A percentile compares a stretch with the other conserved stretches of the same genome.
phyloP scores from a whole-genome alignment of 2,888 invertebrate genomes.

The Pedicia rivosa region DNA sequence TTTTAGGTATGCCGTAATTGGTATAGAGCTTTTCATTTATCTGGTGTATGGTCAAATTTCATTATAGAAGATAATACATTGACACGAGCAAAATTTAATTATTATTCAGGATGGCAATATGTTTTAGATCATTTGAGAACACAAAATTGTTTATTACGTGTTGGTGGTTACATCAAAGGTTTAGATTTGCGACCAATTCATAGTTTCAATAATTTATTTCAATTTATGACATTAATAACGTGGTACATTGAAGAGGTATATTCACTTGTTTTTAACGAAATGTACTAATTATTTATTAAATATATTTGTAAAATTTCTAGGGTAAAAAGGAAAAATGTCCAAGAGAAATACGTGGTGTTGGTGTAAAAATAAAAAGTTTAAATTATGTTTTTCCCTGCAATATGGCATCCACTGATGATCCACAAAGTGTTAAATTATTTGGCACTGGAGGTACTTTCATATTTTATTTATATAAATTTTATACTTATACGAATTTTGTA shows the following conservation, averaged over 20 bases:
- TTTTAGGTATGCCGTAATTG: conserved; percentile 34
- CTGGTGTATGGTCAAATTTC: conserved; percentile 60
- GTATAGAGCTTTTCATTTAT: conserved; percentile 54
- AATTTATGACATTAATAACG: conserved; percentile 68
- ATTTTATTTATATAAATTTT: too few species aligned
- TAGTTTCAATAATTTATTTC: conserved; percentile 68
- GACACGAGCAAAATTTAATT: conserved; percentile 58
- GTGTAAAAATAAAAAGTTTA: conserved; percentile 38
- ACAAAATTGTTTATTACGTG: conserved; percentile 48
- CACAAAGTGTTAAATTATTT: conserved; percentile 45
- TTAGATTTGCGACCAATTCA: conserved; percentile 55
- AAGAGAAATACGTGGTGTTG: conserved; percentile 31
- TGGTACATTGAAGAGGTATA: conserved; percentile 47
- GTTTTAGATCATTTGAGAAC: conserved; percentile 59
- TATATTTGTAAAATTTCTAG: conserved; percentile 1
- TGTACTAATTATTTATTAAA: neutral
- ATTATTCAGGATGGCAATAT: conserved; percentile 68
- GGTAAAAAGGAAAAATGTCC: conserved; percentile 15
- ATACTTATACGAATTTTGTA: too few species aligned
- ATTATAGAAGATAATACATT: conserved; percentile 53
- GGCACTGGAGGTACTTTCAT: conserved; percentile 49
- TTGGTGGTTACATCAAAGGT: conserved; percentile 47
- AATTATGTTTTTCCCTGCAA: conserved; percentile 63
- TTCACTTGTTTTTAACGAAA: conserved; percentile 1
- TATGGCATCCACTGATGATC: conserved; percentile 45